Conservation (phyloP, 2,888 invertebrate genomes). For the Sicus ferrugineus region DNA sequence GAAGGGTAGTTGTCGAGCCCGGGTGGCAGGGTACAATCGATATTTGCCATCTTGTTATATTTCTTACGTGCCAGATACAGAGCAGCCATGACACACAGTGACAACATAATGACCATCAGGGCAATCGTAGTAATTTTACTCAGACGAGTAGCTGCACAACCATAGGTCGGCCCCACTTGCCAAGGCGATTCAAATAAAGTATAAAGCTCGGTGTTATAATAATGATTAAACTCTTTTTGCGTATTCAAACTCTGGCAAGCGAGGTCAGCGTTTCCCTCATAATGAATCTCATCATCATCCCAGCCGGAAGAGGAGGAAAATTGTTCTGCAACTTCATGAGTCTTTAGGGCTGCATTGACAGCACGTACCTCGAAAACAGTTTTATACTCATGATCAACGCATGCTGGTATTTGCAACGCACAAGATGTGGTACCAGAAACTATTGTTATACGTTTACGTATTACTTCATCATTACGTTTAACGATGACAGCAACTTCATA, state of each 20-base stretch:
- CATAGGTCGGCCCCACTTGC: constrained; percentile 44
- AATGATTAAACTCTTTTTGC: constrained; percentile 34
- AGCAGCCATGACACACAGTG: constrained; percentile 40
- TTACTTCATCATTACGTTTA: constrained; percentile 46
- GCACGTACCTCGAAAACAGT: constrained; percentile 55
- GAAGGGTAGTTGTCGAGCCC: constrained; percentile 54
- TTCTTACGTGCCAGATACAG: constrained; percentile 52
- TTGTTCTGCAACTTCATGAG: constrained; percentile 26
- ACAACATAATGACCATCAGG: constrained; percentile 41
- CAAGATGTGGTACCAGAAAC: constrained; percentile 45
- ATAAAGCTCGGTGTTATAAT: constrained; percentile 43
- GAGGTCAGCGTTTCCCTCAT: constrained; percentile 36
- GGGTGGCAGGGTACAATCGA: constrained; percentile 54
- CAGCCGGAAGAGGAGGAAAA: not conserved
- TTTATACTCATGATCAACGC: constrained; percentile 45
- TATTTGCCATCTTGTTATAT: constrained; percentile 58
- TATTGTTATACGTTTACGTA: constrained; percentile 45
- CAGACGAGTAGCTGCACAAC: constrained; percentile 42
- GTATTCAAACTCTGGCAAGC: constrained; percentile 34
- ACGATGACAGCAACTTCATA: constrained; percentile 67
- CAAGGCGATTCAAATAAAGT: constrained; percentile 51
- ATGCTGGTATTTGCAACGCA: constrained; percentile 44
- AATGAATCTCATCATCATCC: constrained; percentile 26
- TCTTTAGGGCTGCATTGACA: constrained; percentile 51
- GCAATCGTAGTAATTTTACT: constrained; percentile 46